These are phyloP conservation scores for Tetranychus cinnabarinus DNA, from an alignment of 1,140 invertebrate species.

Conservation along the genomic window DNA sequence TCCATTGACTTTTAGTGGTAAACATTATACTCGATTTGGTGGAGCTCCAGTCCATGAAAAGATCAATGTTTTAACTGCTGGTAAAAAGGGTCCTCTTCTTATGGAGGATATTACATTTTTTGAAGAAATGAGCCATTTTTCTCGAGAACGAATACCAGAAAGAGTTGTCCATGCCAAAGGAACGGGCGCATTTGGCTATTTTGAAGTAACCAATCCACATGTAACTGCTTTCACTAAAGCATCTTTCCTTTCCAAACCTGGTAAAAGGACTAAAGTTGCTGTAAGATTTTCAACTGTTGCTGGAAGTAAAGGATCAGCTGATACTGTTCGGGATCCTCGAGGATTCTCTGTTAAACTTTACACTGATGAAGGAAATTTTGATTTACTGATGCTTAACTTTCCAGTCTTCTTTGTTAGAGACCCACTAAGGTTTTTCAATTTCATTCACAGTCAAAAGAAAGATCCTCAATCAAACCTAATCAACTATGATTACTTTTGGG, in stretches of 20 bases:
- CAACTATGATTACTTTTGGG: conserved; percentile 49
- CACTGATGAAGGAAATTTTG: conserved; percentile 88
- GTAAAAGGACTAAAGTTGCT: conserved; percentile 56
- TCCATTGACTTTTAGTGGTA: neutral
- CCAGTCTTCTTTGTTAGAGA: conserved; percentile 68
- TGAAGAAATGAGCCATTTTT: conserved; percentile 71
- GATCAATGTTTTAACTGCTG: conserved; percentile 50
- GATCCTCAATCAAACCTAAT: conserved; percentile 72
- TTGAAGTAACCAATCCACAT: conserved; percentile 33
- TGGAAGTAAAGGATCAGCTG: conserved; percentile 70
- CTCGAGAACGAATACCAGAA: conserved; percentile 79
- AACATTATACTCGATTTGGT: neutral
- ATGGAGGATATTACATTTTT: conserved; percentile 60
- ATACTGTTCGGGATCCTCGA: conserved; percentile 65
- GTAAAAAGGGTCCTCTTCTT: conserved; percentile 61
- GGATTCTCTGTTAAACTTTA: conserved; percentile 92
- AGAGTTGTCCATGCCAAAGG: conserved; percentile 94
- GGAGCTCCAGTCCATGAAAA: conserved; percentile 60
- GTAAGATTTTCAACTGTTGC: conserved; percentile 63
- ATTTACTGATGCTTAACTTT: conserved; percentile 88
- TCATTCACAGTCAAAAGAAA: conserved; percentile 69
- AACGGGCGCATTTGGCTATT: conserved; percentile 84
- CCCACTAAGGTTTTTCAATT: conserved; percentile 42
- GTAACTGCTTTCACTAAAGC: conserved; percentile 63
- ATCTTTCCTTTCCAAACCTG: conserved; percentile 51